Percentiles rank a stretch among this genome's conserved stretches.
Evolutionary conservation across 2,888 invertebrate genomes (phyloP).

Genomic region (Monoplex corrugatus): DNA sequence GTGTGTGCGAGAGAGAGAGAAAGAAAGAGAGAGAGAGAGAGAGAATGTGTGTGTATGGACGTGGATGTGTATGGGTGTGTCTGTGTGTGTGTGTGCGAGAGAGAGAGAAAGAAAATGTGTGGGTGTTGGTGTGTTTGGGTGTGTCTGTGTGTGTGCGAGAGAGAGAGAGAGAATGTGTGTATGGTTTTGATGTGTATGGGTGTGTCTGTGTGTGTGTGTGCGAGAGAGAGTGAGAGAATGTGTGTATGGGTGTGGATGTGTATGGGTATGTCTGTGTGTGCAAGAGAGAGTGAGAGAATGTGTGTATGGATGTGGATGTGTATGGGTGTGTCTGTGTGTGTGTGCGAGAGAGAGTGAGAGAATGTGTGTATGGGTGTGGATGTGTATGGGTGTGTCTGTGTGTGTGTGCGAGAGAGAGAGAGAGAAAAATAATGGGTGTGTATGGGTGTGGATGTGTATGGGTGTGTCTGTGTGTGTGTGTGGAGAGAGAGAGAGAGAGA

Average conservation of each 20-base stretch:
- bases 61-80: no score
- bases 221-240: no score
- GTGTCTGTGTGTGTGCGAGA: no score
- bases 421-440: no score
- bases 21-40: neutral
- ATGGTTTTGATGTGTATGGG: neutral
- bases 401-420: no score
- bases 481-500: neutral
- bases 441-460: neutral
- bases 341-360: neutral
- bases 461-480: constrained; percentile 5
- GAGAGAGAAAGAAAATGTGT: neutral
- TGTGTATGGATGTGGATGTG: constrained; percentile 16
- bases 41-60: neutral
- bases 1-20: no score
- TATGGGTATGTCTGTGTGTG: neutral
- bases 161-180: no score
- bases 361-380: neutral
- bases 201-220: neutral
- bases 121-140: no score
- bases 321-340: constrained; percentile 3
- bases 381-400: neutral
- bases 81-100: neutral
- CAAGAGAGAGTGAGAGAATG: neutral
- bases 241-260: neutral